phyloP scores from a whole-genome alignment of 2,888 invertebrate genomes.

The Globia sparganii region DNA sequence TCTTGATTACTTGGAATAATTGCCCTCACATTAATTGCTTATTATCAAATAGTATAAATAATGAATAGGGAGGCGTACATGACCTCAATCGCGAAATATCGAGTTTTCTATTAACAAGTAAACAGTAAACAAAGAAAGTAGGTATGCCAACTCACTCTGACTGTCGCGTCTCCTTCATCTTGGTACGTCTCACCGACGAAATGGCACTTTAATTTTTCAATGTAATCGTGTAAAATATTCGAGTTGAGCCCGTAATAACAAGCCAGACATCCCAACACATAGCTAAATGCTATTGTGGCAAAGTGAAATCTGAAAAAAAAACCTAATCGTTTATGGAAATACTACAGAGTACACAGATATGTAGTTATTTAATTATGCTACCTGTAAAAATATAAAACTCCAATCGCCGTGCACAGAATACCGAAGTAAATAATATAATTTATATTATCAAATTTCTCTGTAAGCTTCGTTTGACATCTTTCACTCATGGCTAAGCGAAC shows the following conservation, averaged over 20 bases:
- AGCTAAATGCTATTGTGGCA: slow-evolving; percentile 83
- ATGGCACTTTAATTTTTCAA: slow-evolving; percentile 84
- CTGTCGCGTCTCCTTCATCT: slow-evolving; percentile 70
- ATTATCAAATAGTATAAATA: slow-evolving; percentile 47
- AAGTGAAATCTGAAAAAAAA: slow-evolving; percentile 87
- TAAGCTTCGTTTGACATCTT: slow-evolving; percentile 88
- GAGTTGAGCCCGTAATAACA: slow-evolving; percentile 86
- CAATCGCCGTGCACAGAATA: slow-evolving; percentile 80
- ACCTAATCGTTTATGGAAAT: slow-evolving; percentile 70
- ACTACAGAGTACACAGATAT: slow-evolving; percentile 50
- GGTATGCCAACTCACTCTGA: slow-evolving; percentile 77
- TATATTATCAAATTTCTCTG: slow-evolving; percentile 86
- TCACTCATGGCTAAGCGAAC: slow-evolving; percentile 88
- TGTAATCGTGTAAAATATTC: slow-evolving; percentile 79
- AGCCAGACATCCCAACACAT: slow-evolving; percentile 89
- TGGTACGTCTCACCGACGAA: slow-evolving; percentile 73
- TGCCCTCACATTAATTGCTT: slow-evolving; percentile 48
- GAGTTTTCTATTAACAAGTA: slow-evolving; percentile 60
- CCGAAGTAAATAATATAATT: slow-evolving; percentile 87
- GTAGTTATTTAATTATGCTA: slow-evolving; percentile 64
- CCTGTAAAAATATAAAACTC: slow-evolving; percentile 87
- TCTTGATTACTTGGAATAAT: slow-evolving; percentile 29
- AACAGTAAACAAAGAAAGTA: slow-evolving; percentile 68
- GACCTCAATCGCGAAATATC: slow-evolving; percentile 66
- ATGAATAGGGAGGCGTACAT: slow-evolving; percentile 66